These are phyloP conservation scores for Lepus oiostolus DNA, from an alignment of 2,797 vertebrate genomes.

Conservation along the genomic window DNA sequence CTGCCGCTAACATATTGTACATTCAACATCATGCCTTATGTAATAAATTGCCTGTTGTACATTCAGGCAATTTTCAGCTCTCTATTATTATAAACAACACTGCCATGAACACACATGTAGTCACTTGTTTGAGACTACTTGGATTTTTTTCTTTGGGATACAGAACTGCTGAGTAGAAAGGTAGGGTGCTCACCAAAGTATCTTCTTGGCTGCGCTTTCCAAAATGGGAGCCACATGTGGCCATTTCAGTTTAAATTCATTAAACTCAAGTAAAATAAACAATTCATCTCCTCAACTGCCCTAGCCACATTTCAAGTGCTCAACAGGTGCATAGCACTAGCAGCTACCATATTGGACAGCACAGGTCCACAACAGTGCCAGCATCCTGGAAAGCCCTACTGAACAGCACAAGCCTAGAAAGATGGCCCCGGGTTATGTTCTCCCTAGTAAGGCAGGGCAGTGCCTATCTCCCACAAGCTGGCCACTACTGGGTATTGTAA, in stretches of 20 bases:
- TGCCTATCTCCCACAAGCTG: neutral
- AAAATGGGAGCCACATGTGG: neutral
- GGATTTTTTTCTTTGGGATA: constrained; percentile 40
- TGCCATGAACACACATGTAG: neutral
- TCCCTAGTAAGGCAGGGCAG: neutral
- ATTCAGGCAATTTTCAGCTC: constrained; percentile 46
- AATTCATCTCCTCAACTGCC: constrained; percentile 2
- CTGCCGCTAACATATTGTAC: neutral
- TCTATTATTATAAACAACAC: constrained; percentile 1
- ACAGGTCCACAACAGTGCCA: neutral
- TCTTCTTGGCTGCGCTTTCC: neutral
- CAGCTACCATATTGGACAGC: neutral
- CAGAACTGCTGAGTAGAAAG: neutral
- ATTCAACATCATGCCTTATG: neutral
- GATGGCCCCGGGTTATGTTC: neutral
- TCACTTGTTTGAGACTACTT: neutral
- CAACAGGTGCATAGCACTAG: neutral
- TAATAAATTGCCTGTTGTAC: neutral
- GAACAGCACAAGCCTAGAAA: neutral
- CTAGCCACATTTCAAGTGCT: neutral
- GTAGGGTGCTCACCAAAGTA: neutral
- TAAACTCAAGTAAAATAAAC: constrained; percentile 58
- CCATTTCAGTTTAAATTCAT: constrained; percentile 47
- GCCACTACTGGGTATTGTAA: neutral
- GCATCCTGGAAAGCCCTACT: constrained; percentile 21